Base-by-base conservation (phyloP, 2,888 invertebrate genomes). In the Branchipolynoe longqiensis region DNA sequence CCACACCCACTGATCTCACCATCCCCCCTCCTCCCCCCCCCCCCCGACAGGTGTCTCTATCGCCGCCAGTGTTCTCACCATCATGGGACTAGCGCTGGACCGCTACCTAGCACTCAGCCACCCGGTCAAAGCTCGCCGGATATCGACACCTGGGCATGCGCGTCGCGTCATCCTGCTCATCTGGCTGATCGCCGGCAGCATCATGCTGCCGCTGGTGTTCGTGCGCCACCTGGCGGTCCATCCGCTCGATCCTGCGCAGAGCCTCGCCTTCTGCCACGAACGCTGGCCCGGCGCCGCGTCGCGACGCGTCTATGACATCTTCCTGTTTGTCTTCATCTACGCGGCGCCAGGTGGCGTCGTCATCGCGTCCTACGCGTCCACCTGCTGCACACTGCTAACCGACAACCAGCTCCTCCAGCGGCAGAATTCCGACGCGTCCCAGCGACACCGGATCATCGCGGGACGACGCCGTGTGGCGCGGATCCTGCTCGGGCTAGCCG, bases 51-150 rank as follows among this genome's bases (percentile, higher is more conserved):
- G 91, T 84, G 90, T 91, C 8, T 95, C 96, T 14, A 96, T 96
- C 0, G 96, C 96, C 0, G 96, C 96, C 0, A 96, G 96, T 90
- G 96, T 97, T 54, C 96, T 97, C 92, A 97, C 97, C 0, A 96
- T 97, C 90, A 96, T 96, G 0, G 96, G 96, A 0, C 96, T 97
- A 96, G 96, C 96, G 6, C 95, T 97, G 85, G 97, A 97, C 93
- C 95, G 97, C 82, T 93, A 92, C 88, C 87, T 93, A 31, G 97
- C 96, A 83, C 96, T 97, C 91, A 95, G 96, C 40, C 96, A 96
- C 91, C 96, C 96, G 0, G 95, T 97, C 87, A 95, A 96, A 0
- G 95, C 96, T 88, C 95, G 96, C 54, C 95, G 96, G 92, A 95
- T 96, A 92, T 96, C 96, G 83, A 96, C 96, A 84, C 94, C 96